Base-by-base conservation (phyloP, 2,888 invertebrate genomes). In the Aproaerema taeniolella region DNA sequence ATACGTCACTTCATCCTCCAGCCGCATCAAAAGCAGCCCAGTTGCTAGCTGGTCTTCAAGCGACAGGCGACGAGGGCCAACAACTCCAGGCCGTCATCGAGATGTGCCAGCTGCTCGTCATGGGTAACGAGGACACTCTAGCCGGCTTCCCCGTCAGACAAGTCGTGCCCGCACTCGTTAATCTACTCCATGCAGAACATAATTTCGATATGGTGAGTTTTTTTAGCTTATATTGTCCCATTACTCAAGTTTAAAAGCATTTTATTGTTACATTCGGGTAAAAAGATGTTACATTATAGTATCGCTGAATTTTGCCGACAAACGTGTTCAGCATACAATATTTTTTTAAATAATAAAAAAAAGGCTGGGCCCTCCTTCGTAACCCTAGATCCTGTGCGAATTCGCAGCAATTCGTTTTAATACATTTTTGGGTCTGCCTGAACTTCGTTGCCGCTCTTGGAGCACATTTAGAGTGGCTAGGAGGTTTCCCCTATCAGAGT, bases 111-210 rank as follows among this genome's bases (percentile, higher is more conserved):
- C 91, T 99, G 78, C 88, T 99, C 40, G 98, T 99, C 24, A 99
- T 99, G 98, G 98, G 98, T 53, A 99, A 99, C 73, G 99, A 99
- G 81, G 99, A 99, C 74, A 98, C 98, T 0, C 89, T 99, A 38
- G 95, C 97, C 28, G 98, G 98, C n/a, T 98, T 99, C 77, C 99
- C 99, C 0, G 96, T 98, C 25, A 95, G 99, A 62, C 97, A 98
- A 79, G 98, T 98, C 10, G 98, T 99, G 33, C 98, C 98, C 1
- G 97, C 97, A 4, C 90, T 99, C 25, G 95, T 98, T 48, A 93
- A 91, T 59, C 85, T 99, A 42, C 90, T 99, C 13, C 94, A 96
- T 37, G 97, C 98, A 89, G 99, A 99, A 68, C 97, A 99, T 73
- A 99, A 99, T 87, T 99, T 99, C 86, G 99, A 99, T 80, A 97